Percentiles rank a stretch among this genome's conserved stretches.
These are phyloP conservation scores for Steinernema khuongi DNA, from an alignment of 1,140 invertebrate species.

Conservation along the genomic window DNA sequence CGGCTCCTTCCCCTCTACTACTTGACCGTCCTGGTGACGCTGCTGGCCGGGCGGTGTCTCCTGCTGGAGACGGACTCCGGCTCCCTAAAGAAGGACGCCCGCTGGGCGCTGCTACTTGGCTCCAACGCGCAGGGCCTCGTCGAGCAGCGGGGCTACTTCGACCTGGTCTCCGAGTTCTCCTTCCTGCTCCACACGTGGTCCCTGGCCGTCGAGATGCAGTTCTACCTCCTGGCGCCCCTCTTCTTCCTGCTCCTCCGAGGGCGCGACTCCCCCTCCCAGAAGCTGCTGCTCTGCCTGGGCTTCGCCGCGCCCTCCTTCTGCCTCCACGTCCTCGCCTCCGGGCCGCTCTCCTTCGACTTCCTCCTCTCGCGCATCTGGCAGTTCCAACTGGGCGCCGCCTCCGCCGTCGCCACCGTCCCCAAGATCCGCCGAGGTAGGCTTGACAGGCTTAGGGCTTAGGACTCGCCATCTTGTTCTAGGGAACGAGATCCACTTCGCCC, in stretches of 20 bases:
- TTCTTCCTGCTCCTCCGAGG: neutral
- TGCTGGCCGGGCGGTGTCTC: neutral
- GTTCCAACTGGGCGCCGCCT: neutral
- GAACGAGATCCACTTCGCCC: neutral
- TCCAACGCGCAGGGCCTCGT: neutral
- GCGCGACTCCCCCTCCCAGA: neutral
- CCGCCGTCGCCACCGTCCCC: neutral
- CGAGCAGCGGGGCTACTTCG: neutral
- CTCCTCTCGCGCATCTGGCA: neutral
- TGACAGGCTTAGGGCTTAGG: neutral
- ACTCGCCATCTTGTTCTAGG: neutral
- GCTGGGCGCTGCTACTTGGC: neutral
- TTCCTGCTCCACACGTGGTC: conserved; percentile 10
- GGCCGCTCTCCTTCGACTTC: neutral
- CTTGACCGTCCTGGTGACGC: neutral
- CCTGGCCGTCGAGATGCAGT: neutral
- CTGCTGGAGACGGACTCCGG: neutral
- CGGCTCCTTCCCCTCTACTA: neutral
- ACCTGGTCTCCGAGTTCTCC: neutral
- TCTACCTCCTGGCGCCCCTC: neutral
- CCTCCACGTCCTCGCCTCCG: neutral
- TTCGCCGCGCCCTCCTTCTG: neutral
- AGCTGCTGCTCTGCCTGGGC: neutral
- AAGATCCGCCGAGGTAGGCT: neutral
- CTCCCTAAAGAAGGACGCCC: neutral